These are phyloP conservation scores for Boulengeromyrus knoepffleri DNA, from an alignment of 2,113 vertebrate genomes.

Conservation along the genomic window DNA sequence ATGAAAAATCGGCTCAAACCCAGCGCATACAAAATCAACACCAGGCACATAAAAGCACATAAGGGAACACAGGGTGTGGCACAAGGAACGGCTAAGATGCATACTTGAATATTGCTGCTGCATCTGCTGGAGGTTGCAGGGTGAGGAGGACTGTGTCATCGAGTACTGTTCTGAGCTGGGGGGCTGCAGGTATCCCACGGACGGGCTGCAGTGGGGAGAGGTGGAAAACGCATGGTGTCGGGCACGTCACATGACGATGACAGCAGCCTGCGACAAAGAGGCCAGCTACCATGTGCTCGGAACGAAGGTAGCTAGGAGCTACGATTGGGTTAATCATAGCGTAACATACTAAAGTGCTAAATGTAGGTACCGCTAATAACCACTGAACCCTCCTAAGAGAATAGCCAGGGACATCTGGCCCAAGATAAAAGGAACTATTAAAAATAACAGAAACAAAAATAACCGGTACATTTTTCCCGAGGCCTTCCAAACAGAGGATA, in stretches of 20 bases:
- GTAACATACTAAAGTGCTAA: background rate
- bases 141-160: conserved; percentile 85
- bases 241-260: background rate
- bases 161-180: conserved; percentile 91
- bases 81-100: conserved; percentile 1
- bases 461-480: background rate
- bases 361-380: background rate
- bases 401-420: background rate
- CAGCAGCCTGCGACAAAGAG: background rate
- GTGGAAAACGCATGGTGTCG: background rate
- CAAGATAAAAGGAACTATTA: background rate
- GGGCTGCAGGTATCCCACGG: conserved; percentile 89
- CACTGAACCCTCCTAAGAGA: background rate
- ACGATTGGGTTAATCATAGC: background rate
- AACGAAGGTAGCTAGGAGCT: background rate
- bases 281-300: background rate
- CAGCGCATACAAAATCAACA: background rate
- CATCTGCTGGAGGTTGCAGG: conserved; percentile 90
- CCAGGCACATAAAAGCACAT: background rate
- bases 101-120: conserved; percentile 98
- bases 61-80: background rate
- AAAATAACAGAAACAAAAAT: background rate
- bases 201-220: conserved; percentile 62
- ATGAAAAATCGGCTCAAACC: background rate
- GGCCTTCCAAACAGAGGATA: background rate